Percentiles rank a stretch among this genome's conserved stretches.
These are phyloP conservation scores for Pipra filicauda DNA, from an alignment of 2,113 vertebrate genomes.

Conservation along the genomic window DNA sequence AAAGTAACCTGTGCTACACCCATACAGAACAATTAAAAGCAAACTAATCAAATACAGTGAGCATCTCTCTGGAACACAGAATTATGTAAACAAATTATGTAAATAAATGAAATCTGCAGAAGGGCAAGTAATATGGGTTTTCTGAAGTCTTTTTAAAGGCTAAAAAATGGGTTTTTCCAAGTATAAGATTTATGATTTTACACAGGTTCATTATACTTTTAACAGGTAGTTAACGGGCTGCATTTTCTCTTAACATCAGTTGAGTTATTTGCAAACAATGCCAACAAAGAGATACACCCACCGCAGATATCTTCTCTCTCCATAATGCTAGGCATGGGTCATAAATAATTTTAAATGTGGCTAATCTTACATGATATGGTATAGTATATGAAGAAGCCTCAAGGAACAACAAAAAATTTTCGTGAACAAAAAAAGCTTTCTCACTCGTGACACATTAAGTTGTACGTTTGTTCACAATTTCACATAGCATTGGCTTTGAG, in stretches of 20 bases:
- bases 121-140: background rate
- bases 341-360: constrained; percentile 16
- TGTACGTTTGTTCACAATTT: background rate
- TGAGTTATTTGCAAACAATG: background rate
- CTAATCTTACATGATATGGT: background rate
- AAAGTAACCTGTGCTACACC: constrained; percentile 17
- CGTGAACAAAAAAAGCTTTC: background rate
- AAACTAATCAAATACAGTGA: background rate
- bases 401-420: background rate
- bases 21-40: constrained; percentile 22
- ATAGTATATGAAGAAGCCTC: background rate
- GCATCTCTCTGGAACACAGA: background rate
- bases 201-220: background rate
- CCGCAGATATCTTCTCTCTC: background rate
- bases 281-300: background rate
- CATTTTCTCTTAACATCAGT: background rate
- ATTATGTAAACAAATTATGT: background rate
- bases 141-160: background rate
- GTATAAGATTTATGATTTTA: background rate
- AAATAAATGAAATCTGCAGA: background rate
- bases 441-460: background rate
- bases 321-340: background rate
- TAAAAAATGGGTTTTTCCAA: background rate
- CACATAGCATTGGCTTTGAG: background rate
- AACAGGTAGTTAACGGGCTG: background rate